Base-by-base conservation (phyloP, 2,888 invertebrate genomes). In the Abrostola tripartita region DNA sequence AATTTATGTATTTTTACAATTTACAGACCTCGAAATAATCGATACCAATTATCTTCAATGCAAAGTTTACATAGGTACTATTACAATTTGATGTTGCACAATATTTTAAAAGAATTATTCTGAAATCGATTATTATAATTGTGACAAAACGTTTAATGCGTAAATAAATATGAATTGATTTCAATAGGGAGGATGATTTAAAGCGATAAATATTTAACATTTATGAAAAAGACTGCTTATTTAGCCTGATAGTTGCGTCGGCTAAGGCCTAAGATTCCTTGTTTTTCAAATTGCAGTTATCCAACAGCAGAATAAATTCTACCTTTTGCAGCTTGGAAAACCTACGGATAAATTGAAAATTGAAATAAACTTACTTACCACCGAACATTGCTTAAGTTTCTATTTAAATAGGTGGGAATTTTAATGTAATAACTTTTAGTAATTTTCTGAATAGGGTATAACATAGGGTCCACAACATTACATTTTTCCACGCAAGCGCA, bases 111-210 rank as follows among this genome's bases (percentile, higher is more conserved):
- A 9, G 41, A 40, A 49, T 52, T 38, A 10, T 50, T 51, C 40
- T 61, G 71, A 57, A 75, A 62, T 69, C n/a, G n/a, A n/a, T 64
- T 60, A 44, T 54, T 51, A 59, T 75, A 42, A 57, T 70, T 53
- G 41, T 52, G 40, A 38, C 12, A 36, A 65, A 61, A 61, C 61
- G 49, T 55, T 52, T 59, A 71, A 61, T 65, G 71, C 50, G 65
- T 61, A 75, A 59, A 37, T 8, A 52, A 49, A 75, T 69, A 69
- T 60, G n/a, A 42, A n/a, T n/a, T n/a, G n/a, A n/a, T n/a, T n/a
- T n/a, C n/a, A n/a, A n/a, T n/a, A 37, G 47, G 64, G 36, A 64
- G 69, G 55, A 56, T 69, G 74, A 59, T 62, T 40, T 52, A n/a
- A 58, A 49, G 74, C 40, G 36, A 47, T 57, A 37, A 67, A 67